Evolutionary conservation across 2,113 vertebrate genomes (phyloP).

Genomic region (Brachypteracias leptosomus): DNA sequence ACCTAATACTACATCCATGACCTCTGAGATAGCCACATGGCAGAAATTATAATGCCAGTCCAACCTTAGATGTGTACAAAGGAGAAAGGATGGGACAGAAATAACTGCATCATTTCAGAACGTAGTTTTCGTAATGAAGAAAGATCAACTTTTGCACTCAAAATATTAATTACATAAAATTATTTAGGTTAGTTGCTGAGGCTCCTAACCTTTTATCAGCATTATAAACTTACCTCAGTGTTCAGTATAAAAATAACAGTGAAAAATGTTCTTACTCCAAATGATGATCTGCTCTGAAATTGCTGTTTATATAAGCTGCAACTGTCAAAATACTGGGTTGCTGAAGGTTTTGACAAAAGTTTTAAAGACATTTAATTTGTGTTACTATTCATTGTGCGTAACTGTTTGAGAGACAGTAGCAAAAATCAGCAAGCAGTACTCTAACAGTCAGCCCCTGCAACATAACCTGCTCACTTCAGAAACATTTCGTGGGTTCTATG

Average conservation of each 20-base stretch:
- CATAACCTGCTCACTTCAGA: rapidly evolving
- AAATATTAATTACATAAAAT: not conserved
- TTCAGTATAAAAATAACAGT: not conserved
- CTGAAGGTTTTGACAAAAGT: not conserved
- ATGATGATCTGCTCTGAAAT: not conserved
- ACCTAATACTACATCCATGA: not conserved
- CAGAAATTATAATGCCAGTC: not conserved
- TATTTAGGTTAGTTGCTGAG: not conserved
- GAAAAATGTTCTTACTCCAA: not conserved
- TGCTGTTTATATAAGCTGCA: not conserved
- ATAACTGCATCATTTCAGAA: not conserved
- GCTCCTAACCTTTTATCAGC: not conserved
- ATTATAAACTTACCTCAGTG: not conserved
- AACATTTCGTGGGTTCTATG: rapidly evolving
- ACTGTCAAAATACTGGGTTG: not conserved
- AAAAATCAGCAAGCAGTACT: not conserved
- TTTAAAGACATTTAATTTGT: not conserved
- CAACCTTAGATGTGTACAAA: not conserved
- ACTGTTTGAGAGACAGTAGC: not conserved
- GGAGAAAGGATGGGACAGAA: not conserved
- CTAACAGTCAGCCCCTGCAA: rapidly evolving
- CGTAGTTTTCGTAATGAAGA: not conserved
- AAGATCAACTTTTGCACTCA: not conserved
- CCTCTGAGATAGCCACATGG: not conserved
- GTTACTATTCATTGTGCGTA: not conserved